These are phyloP conservation scores for Lutraria rhynchaena DNA, from an alignment of 1,140 invertebrate species.

Conservation along the genomic window DNA sequence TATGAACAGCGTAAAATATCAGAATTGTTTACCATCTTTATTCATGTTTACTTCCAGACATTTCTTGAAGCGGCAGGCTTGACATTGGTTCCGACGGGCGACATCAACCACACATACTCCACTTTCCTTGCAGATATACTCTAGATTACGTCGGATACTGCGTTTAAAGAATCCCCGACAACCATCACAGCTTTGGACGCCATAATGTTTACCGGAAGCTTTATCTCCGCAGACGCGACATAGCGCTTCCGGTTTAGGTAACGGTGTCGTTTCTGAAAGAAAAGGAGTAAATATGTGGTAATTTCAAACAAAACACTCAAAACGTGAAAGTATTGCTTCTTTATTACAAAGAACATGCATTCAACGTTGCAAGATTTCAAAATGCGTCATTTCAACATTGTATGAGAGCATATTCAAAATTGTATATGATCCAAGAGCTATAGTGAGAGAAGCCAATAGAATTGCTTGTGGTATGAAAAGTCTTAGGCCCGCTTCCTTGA, in stretches of 20 bases:
- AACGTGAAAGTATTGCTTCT: too few species aligned
- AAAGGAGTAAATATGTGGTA: background rate
- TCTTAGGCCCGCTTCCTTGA: too few species aligned
- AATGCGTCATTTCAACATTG: too few species aligned
- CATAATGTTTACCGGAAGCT: conserved; percentile 82
- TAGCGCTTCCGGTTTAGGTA: conserved; percentile 85
- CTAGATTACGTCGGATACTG: conserved; percentile 90
- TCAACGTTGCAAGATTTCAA: too few species aligned
- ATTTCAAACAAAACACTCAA: background rate
- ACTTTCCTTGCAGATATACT: conserved; percentile 95
- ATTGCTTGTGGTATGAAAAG: too few species aligned
- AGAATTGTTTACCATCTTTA: conserved; percentile 92
- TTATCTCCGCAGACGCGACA: conserved; percentile 82
- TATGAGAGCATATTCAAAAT: too few species aligned
- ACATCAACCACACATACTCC: conserved; percentile 95
- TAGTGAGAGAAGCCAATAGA: too few species aligned
- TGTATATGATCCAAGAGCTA: too few species aligned
- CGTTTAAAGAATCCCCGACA: conserved; percentile 97
- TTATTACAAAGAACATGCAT: background rate
- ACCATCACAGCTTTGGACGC: conserved; percentile 82
- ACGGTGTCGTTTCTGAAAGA: conserved; percentile 32
- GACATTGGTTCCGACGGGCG: conserved; percentile 95
- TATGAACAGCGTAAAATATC: background rate
- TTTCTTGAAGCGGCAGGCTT: conserved; percentile 96
- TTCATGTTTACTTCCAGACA: conserved; percentile 97